Percentiles rank a stretch among this genome's conserved stretches.
These are phyloP conservation scores for Diplazon laetatorius DNA, from an alignment of 2,888 invertebrate genomes.

Conservation along the genomic window DNA sequence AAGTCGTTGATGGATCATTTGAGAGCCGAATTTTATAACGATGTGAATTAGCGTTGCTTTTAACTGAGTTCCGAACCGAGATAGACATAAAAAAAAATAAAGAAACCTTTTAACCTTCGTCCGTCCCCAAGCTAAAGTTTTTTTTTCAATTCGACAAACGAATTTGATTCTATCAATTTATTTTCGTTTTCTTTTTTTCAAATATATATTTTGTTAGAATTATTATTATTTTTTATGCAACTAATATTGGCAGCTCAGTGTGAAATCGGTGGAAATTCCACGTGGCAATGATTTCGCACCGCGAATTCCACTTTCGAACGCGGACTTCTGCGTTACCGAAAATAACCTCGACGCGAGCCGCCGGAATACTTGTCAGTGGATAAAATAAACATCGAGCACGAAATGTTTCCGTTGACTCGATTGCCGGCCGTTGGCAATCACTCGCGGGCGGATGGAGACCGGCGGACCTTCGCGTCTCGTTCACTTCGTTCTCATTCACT, in stretches of 20 bases:
- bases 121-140: too few species aligned
- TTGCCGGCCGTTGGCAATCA: conserved; percentile 48
- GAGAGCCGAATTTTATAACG: too few species aligned
- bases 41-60: too few species aligned
- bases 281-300: conserved; percentile 42
- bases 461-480: conserved; percentile 37
- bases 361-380: conserved; percentile 60
- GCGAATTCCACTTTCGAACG: conserved; percentile 48
- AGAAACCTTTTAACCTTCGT: too few species aligned
- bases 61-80: too few species aligned
- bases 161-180: too few species aligned
- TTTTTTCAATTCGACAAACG: too few species aligned
- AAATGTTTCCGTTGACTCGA: conserved; percentile 54
- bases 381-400: conserved; percentile 54
- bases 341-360: conserved; percentile 57
- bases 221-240: not conserved
- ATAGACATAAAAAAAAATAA: too few species aligned
- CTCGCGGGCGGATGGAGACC: conserved; percentile 30
- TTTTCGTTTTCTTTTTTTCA: not conserved
- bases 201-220: not conserved
- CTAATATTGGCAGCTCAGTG: conserved; percentile 2
- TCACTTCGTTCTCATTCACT: conserved; percentile 58
- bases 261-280: conserved; percentile 15
- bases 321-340: conserved; percentile 60
- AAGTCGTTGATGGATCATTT: too few species aligned